Base-by-base conservation (phyloP, 1,140 invertebrate species). In the Cotesia vestalis region DNA sequence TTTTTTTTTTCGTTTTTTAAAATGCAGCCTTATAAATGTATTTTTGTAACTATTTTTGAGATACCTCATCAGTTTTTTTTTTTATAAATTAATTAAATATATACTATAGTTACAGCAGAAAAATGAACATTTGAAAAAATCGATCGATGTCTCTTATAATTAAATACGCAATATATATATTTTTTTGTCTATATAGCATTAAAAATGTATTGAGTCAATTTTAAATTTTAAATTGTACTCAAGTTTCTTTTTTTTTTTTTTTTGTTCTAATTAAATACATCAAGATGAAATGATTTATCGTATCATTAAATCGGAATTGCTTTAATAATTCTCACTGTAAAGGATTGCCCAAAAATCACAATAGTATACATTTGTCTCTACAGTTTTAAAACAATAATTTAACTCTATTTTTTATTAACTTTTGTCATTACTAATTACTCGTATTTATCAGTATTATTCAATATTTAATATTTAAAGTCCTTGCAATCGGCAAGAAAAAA, bases 281-380 rank as follows among this genome's bases (percentile, higher is more conserved):
- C 69, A 52, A 27, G 57, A 61, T 60, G 35, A 14, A 64, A 46
- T 66, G 6, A 51, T 64, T 64, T 57, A 55, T 64, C 34, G 20
- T 38, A n/a, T 68, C 46, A 46, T 70, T 70, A 14, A 57, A 71
- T 69, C 52, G 61, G 59, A 69, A 27, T 73, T 70, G 55, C 67
- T 66, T 76, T 68, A 75, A 70, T 71, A 67, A 70, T 72, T 68
- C 67, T 76, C 72, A 77, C 71, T 75, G 62, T 78, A 75, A 63
- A 79, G 81, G 80, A 84, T 84, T 83, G 82, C 77, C 80, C 72
- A 78, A 82, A 83, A 81, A 79, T 76, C 40, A 66, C 72, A 73
- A 62, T 72, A 51, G 68, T 57, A 14, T 63, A 36, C 27, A 36
- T 6, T 8, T 9, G n/a, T 36, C 12, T 36, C 12, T 63, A 59